Conservation (phyloP, 2,797 vertebrate species). For the Hafferia zeledoni region DNA sequence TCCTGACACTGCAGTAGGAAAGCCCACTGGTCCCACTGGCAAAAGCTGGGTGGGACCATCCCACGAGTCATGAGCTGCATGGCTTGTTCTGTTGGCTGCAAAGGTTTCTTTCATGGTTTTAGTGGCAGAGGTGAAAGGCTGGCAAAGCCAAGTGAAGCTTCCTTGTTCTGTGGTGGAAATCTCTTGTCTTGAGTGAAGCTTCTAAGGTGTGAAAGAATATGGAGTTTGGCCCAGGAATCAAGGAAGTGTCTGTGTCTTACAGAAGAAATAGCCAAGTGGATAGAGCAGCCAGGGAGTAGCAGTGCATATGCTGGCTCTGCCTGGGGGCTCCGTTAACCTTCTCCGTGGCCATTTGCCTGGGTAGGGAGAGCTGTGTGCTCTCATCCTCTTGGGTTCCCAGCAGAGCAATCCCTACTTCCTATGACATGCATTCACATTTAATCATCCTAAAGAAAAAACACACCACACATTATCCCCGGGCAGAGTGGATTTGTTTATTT, state of each 20-base stretch:
- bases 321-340: constrained; percentile 22
- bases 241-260: neutral
- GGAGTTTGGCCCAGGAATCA: neutral
- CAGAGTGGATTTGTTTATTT: constrained; percentile 28
- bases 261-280: neutral
- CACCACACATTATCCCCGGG: neutral
- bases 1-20: neutral
- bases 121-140: neutral
- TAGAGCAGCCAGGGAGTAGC: neutral
- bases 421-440: constrained; percentile 41
- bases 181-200: neutral
- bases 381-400: neutral
- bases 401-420: constrained; percentile 19
- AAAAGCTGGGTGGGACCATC: neutral
- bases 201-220: neutral
- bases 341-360: neutral
- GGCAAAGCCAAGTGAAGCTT: neutral
- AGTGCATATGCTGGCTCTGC: neutral
- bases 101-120: neutral
- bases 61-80: neutral
- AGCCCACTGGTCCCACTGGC: neutral
- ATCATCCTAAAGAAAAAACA: constrained; percentile 56
- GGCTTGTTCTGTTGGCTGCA: rapidly evolving
- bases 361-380: neutral
- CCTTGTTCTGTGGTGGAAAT: neutral